Evolutionary conservation across 2,113 vertebrate species (phyloP).

Genomic region (Lates calcarifer): DNA sequence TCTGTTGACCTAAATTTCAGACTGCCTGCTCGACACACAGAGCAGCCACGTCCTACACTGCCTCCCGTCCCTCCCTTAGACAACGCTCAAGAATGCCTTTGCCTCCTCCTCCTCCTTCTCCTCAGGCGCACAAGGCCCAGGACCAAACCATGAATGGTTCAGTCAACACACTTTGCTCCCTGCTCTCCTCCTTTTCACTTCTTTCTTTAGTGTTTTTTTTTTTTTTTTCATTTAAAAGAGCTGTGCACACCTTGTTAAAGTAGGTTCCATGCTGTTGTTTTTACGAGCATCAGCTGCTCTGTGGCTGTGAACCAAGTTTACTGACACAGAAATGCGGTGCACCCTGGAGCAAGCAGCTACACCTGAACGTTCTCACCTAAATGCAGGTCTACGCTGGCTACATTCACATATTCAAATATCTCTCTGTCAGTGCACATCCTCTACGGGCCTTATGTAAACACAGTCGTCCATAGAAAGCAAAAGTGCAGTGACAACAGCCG

Average conservation of each 20-base stretch:
- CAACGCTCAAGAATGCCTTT: slow-evolving; percentile 55
- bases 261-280: slow-evolving; percentile 21
- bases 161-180: slow-evolving; percentile 5
- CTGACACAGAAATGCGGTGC: slow-evolving; percentile 31
- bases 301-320: slow-evolving; percentile 30
- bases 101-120: slow-evolving; percentile 25
- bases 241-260: slow-evolving; percentile 39
- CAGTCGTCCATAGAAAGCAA: background rate
- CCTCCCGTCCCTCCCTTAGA: slow-evolving; percentile 40
- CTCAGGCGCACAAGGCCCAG: background rate
- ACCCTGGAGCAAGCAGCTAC: slow-evolving; percentile 40
- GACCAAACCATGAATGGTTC: slow-evolving; percentile 21
- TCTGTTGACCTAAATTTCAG: slow-evolving; percentile 81
- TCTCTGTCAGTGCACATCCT: background rate
- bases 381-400: background rate
- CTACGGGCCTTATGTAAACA: slow-evolving; percentile 3
- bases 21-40: slow-evolving; percentile 61
- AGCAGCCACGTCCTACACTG: slow-evolving; percentile 58
- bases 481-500: background rate
- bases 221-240: no score
- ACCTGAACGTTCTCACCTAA: slow-evolving; percentile 44
- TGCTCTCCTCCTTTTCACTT: background rate
- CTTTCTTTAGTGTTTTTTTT: slow-evolving; percentile 21
- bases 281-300: slow-evolving; percentile 68
- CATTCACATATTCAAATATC: background rate